phyloP scores from a whole-genome alignment of 2,888 invertebrate species.

The Brachypterus glaber region DNA sequence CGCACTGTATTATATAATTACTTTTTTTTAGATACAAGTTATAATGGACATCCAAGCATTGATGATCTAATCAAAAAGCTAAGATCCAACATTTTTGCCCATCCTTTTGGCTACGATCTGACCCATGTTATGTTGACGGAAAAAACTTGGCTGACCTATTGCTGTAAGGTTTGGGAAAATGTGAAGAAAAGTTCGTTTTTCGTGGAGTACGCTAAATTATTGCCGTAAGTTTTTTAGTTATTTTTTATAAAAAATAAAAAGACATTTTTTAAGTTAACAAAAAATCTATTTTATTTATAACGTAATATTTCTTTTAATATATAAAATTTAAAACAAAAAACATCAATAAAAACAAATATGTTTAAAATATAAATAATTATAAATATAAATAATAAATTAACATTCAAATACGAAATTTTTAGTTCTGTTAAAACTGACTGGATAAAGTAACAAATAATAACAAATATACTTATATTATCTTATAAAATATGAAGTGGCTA shows the following conservation, averaged over 20 bases:
- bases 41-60: constrained; percentile 54
- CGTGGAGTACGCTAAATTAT: constrained; percentile 71
- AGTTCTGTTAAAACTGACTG: no score
- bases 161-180: constrained; percentile 73
- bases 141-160: constrained; percentile 76
- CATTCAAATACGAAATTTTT: no score
- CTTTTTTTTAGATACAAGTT: constrained; percentile 41
- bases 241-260: no score
- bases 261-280: no score
- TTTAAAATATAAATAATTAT: no score
- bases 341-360: no score
- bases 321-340: background rate
- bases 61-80: constrained; percentile 56
- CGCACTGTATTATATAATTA: constrained; percentile 1
- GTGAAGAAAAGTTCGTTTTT: constrained; percentile 77
- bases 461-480: no score
- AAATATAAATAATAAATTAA: no score
- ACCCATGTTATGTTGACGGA: constrained; percentile 67
- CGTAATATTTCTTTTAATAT: background rate
- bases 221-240: no score
- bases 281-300: no score
- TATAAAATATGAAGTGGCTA: no score
- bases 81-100: constrained; percentile 59
- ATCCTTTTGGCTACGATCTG: constrained; percentile 57
- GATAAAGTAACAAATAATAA: no score